phyloP scores from a whole-genome alignment of 1,140 invertebrate genomes.

The Maconellicoccus hirsutus region DNA sequence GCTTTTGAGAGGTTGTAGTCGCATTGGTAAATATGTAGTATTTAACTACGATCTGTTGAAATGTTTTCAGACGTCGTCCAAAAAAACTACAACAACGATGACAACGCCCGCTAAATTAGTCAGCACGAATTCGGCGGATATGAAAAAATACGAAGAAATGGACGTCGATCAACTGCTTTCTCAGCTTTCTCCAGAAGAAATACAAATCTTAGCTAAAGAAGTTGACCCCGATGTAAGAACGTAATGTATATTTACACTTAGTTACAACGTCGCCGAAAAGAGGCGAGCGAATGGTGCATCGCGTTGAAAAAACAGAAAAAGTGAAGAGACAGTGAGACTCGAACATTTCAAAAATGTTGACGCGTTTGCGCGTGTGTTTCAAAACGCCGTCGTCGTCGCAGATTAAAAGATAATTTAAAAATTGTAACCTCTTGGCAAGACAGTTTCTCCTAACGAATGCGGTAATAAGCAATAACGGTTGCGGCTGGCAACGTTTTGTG shows the following conservation, averaged over 20 bases:
- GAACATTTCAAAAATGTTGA: too few relatives aligned
- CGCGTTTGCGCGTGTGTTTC: too few relatives aligned
- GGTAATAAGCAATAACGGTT: background rate
- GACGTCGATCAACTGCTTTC: constrained; percentile 93
- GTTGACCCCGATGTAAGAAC: constrained; percentile 95
- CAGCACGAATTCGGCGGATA: constrained; percentile 58
- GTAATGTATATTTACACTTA: background rate
- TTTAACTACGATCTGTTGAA: constrained; percentile 27
- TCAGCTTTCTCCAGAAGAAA: constrained; percentile 87
- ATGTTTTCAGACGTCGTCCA: constrained; percentile 58
- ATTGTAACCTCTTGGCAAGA: background rate
- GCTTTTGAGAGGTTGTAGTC: too few relatives aligned
- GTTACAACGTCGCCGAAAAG: too few relatives aligned
- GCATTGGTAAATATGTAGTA: too few relatives aligned
- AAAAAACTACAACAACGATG: constrained; percentile 73
- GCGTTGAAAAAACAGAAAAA: too few relatives aligned
- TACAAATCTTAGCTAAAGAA: constrained; percentile 94
- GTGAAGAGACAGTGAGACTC: too few relatives aligned
- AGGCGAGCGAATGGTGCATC: too few relatives aligned
- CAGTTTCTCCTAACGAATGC: background rate
- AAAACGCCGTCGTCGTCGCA: too few relatives aligned
- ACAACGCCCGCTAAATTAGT: constrained; percentile 80
- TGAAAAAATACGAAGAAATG: constrained; percentile 87
- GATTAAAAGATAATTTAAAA: too few relatives aligned
- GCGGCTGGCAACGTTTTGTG: background rate